These are phyloP conservation scores for Nyctibius grandis DNA, from an alignment of 2,797 vertebrate genomes.

Conservation along the genomic window DNA sequence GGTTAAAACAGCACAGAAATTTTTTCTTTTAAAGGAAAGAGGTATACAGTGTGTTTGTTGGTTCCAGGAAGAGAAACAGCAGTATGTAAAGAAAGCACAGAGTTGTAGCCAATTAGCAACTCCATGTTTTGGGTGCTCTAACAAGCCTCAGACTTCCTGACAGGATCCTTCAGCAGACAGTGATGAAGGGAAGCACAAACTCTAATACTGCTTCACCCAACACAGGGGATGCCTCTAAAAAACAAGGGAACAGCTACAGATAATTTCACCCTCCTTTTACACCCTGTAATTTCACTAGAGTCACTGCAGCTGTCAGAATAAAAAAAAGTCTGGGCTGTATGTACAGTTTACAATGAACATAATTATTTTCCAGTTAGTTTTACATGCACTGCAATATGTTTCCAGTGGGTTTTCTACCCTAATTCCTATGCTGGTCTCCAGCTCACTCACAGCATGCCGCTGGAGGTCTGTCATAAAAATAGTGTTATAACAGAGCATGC, in stretches of 20 bases:
- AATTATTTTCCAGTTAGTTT: not conserved
- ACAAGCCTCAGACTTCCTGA: not conserved
- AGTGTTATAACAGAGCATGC: not conserved
- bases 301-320: not conserved
- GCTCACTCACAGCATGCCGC: not conserved
- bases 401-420: not conserved
- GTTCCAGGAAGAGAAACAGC: slow-evolving; percentile 34
- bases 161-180: not conserved
- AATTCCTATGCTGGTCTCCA: not conserved
- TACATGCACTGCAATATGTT: not conserved
- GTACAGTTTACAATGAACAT: not conserved
- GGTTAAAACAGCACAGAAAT: slow-evolving; percentile 47
- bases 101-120: not conserved
- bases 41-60: not conserved
- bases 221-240: not conserved
- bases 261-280: not conserved
- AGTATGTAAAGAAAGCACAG: not conserved
- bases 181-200: not conserved
- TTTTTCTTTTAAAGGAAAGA: not conserved
- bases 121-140: not conserved
- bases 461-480: not conserved
- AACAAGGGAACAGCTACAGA: not conserved
- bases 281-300: not conserved
- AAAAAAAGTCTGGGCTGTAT: not conserved
- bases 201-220: not conserved